Percentiles rank a stretch among this genome's conserved stretches.
Conservation (phyloP, 64 coral and sea anemone genomes). For the Cladopsammia gracilis region DNA sequence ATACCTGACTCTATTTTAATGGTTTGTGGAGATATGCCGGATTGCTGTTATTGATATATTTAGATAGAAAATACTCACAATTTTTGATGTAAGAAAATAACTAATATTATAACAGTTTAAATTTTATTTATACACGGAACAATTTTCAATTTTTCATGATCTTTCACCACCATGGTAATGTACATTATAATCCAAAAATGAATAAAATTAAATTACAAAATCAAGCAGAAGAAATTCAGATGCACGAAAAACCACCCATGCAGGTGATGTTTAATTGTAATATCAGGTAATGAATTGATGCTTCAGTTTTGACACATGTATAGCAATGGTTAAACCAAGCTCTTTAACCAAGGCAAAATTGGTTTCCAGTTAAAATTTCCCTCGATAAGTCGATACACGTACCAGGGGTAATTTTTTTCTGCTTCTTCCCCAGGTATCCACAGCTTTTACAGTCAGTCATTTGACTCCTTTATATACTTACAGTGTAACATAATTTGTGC, state of each 20-base stretch:
- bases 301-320: too few species aligned
- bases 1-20: neutral
- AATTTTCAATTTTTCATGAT: conserved; percentile 9
- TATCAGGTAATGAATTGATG: neutral
- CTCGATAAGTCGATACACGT: neutral
- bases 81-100: conserved; percentile 10
- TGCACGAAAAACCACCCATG: neutral
- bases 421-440: neutral
- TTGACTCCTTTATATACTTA: neutral
- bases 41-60: conserved; percentile 11
- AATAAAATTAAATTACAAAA: neutral
- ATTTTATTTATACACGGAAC: neutral
- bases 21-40: neutral
- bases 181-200: conserved; percentile 1
- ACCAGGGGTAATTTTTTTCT: neutral
- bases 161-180: neutral
- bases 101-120: neutral
- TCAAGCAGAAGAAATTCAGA: neutral
- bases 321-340: too few species aligned
- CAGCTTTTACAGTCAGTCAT: neutral
- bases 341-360: too few species aligned
- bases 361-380: neutral
- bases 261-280: neutral
- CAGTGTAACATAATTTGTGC: neutral
- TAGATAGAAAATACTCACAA: neutral